Evolutionary conservation across 2,797 vertebrate genomes (phyloP), one percentile per base, ranked within the genome.

Genomic region (Dromococcyx pavoninus): DNA sequence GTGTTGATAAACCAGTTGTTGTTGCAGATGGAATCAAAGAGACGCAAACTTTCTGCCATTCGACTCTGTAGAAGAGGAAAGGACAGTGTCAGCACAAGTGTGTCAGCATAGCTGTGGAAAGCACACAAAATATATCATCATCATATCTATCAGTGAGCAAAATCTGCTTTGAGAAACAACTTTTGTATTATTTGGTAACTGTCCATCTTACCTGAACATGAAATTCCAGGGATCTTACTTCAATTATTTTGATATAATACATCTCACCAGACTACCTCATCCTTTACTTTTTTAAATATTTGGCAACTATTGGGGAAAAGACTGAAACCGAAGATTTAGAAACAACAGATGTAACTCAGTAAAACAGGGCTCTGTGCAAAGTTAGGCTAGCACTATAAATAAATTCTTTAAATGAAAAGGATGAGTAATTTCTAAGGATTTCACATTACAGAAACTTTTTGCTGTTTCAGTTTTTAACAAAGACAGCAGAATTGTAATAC

Each of bases 1-100:
- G 98, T 98, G 97, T 97, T 98, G 97, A 98, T 97, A 76, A 98
- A 98, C 98, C 98, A 98, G 94, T 98, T 98, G 98, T 98, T 98
- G 98, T 98, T 98, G 97, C 98, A 98, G 96, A 98, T 98, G 85
- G 98, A 98, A 95, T 98, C 98, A 61, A 98, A 98, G 7, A 98
- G 98, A 61, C 98, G 98, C 93, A 98, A 97, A 96, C 98, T 98
- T 96, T 98, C 98, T 46, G 98, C 98, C 98, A 98, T 98, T 80
- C 98, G 98, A 91, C 98, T 98, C 98, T 98, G 94, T 9, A 66
- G 84, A 64, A 62, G 53, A 91, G 60, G 76, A 92, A 75, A 82
- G 16, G 91, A 67, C 22, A 91, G 16, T 3, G 67, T 93, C 78
- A 97, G 41, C 22, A 77, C 57, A 1, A 57, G 24, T 54, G 27